Evolutionary conservation across 2,888 invertebrate genomes (phyloP), one percentile per base, ranked within the genome.

Genomic region (Troilus luridus): DNA sequence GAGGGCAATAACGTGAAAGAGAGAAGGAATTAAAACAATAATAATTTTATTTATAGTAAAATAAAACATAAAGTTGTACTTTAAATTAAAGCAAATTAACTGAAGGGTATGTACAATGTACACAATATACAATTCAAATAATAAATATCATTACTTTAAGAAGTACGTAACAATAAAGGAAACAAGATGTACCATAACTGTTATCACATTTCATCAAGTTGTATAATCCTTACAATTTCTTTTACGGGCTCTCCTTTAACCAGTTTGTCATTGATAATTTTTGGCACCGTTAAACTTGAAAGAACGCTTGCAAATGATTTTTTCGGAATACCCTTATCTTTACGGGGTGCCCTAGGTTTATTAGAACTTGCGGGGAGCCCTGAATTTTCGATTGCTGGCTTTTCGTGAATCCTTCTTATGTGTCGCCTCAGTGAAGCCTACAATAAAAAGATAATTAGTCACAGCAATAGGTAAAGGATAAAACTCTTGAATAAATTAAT

Each of bases 251-350:
- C 60, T 59, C 24, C 88, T 88, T 88, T 54, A n/a, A 90, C 59
- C 41, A 90, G 58, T 41, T 62, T 27, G 14, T 59, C 59, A n/a
- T 90, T 24, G 17, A 88, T 62, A 17, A 81, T 54, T 19, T 77
- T 77, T 27, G 92, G n/a, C 54, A 89, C 88, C 24, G 21, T 58
- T 11, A 92, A 91, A 2, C 67, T 90, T 27, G 91, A 91, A 1
- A 92, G 91, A 17, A 88, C 60, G 12, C 88, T 59, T 12, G 92
- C 90, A 19, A 91, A 81, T 14, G 91, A 62, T 41, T 41, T 60
- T 27, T 58, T 77, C 0, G 91, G 92, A 21, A 91, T 91, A 10
- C 92, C 92, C 64, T 91, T 92, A 24, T 92, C 92, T 54, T 91
- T 89, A 19, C 92, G 56, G 0, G 92, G 91, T 21, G 88, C 91